These are phyloP conservation scores for Lasioglossum lativentre DNA, from an alignment of 2,888 invertebrate species.

Conservation along the genomic window DNA sequence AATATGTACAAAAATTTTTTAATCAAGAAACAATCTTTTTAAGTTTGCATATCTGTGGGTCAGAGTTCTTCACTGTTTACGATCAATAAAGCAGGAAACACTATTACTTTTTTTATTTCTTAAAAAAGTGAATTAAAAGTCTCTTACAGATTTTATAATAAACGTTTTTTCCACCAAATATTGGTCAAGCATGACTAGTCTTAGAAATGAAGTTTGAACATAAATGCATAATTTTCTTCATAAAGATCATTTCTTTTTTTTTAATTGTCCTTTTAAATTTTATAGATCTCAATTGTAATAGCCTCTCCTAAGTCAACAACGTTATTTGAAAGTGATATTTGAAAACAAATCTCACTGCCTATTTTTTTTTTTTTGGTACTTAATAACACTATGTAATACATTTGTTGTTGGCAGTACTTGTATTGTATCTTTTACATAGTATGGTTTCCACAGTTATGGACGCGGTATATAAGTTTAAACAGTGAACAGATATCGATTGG, in stretches of 20 bases:
- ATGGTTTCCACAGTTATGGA: constrained; percentile 55
- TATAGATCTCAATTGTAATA: constrained; percentile 47
- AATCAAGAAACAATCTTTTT: constrained; percentile 66
- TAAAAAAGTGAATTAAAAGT: constrained; percentile 60
- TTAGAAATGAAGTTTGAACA: constrained; percentile 49
- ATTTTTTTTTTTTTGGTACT: constrained; percentile 45
- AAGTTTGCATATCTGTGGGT: constrained; percentile 64
- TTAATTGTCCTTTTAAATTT: constrained; percentile 29
- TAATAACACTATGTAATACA: constrained; percentile 51
- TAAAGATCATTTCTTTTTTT: constrained; percentile 33
- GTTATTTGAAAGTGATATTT: constrained; percentile 41
- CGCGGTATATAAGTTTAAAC: constrained; percentile 47
- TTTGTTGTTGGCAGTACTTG: constrained; percentile 51
- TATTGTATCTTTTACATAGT: constrained; percentile 47
- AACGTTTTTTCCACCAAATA: constrained; percentile 53
- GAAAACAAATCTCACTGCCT: constrained; percentile 39
- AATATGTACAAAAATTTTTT: constrained; percentile 79
- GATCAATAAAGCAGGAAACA: constrained; percentile 61
- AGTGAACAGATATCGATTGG: constrained; percentile 38
- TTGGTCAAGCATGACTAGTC: constrained; percentile 54
- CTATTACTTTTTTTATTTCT: constrained; percentile 44
- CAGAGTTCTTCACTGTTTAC: constrained; percentile 55
- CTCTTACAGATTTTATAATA: constrained; percentile 46
- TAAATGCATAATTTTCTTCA: constrained; percentile 59
- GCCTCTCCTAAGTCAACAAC: constrained; percentile 59